Percentiles rank a stretch among this genome's conserved stretches.
These are phyloP conservation scores for Scrobipalpa atriplicella DNA, from an alignment of 2,888 invertebrate species.

Conservation along the genomic window DNA sequence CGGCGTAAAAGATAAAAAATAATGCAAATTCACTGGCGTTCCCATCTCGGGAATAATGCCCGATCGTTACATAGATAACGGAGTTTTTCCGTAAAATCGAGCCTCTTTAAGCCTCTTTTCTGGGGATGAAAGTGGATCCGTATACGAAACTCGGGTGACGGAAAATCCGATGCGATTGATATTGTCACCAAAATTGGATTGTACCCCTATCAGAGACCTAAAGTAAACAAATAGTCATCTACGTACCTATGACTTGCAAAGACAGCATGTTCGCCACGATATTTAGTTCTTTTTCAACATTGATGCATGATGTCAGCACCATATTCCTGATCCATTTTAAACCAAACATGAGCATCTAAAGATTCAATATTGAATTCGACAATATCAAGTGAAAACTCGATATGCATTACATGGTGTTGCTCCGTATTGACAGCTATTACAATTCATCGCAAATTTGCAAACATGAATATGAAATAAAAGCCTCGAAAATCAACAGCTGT, in stretches of 20 bases:
- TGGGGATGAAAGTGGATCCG: slow-evolving; percentile 11
- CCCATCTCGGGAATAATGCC: slow-evolving; percentile 60
- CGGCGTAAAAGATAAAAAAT: slow-evolving; percentile 71
- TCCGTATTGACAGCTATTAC: neutral
- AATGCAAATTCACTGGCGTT: slow-evolving; percentile 70
- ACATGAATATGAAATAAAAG: slow-evolving; percentile 12
- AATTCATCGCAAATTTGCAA: slow-evolving; percentile 15
- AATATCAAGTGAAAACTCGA: neutral
- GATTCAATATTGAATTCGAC: neutral
- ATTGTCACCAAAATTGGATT: neutral
- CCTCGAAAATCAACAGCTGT: neutral
- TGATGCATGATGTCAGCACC: no score
- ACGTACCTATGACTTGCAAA: no score
- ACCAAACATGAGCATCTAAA: no score
- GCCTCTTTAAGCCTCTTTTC: slow-evolving; percentile 48
- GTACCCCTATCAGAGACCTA: neutral
- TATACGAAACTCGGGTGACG: neutral
- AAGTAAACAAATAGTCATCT: no score
- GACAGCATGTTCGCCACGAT: no score
- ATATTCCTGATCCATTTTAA: no score
- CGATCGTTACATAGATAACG: slow-evolving; percentile 74
- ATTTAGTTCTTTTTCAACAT: no score
- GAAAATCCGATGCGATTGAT: slow-evolving; percentile 20
- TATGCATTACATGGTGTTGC: neutral
- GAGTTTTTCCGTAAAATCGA: slow-evolving; percentile 73